Evolutionary conservation across 2,113 vertebrate species (phyloP).

Genomic region (Alosa alosa): DNA sequence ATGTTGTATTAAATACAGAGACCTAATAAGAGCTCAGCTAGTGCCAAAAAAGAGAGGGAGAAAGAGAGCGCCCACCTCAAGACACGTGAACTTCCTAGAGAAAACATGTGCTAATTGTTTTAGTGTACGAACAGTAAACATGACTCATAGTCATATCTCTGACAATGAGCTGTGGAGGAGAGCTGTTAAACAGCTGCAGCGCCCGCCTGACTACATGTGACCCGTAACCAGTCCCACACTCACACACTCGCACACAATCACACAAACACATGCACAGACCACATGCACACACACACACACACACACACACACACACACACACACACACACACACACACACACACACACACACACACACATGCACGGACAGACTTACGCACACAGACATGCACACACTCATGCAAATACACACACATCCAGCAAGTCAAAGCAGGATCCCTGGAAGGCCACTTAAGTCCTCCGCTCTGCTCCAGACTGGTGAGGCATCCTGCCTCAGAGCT

Average conservation of each 20-base stretch:
- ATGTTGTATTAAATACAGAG: not conserved
- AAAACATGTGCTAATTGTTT: conserved; percentile 41
- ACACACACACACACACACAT: not conserved
- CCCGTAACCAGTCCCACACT: not conserved
- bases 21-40: not conserved
- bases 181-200: not conserved
- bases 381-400: not conserved
- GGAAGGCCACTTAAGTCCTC: not conserved
- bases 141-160: not conserved
- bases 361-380: no score
- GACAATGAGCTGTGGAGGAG: not conserved
- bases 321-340: not conserved
- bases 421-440: not conserved
- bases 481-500: not conserved
- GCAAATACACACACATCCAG: not conserved
- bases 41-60: not conserved
- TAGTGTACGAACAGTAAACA: conserved; percentile 22
- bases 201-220: not conserved
- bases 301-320: not conserved
- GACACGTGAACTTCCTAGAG: conserved; percentile 32
- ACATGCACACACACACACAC: not conserved
- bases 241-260: not conserved
- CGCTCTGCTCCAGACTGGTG: not conserved
- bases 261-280: not conserved
- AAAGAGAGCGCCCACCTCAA: not conserved